phyloP scores from a whole-genome alignment of 2,797 vertebrate genomes.

The Mormyrops attenuatus region DNA sequence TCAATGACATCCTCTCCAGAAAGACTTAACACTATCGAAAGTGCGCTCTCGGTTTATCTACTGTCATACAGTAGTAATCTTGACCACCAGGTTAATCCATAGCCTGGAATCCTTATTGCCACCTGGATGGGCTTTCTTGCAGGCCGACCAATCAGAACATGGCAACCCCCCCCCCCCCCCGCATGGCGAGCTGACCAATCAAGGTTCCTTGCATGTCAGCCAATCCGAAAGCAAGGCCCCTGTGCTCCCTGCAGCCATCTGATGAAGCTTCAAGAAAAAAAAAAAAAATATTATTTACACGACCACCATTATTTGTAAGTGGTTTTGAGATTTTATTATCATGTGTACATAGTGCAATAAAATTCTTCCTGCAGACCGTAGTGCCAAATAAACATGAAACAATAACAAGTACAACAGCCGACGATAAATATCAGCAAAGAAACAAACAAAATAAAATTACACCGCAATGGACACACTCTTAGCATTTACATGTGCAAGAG shows the following conservation, averaged over 20 bases:
- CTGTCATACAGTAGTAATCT: not conserved
- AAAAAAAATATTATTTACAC: not conserved
- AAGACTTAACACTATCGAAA: not conserved
- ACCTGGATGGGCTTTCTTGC: not conserved
- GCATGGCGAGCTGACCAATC: not conserved
- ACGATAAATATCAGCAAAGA: not conserved
- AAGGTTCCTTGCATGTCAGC: not conserved
- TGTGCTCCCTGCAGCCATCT: not conserved
- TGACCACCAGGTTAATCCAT: not conserved
- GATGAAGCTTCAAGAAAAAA: not conserved
- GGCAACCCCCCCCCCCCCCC: not conserved
- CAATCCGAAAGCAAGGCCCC: not conserved
- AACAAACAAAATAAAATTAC: not conserved
- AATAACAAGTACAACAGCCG: not conserved
- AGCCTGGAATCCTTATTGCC: not conserved
- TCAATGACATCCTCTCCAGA: not conserved
- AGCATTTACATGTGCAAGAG: not conserved
- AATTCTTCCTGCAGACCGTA: not conserved
- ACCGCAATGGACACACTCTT: not conserved
- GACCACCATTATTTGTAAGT: not conserved
- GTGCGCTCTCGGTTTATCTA: not conserved
- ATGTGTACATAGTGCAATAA: constrained; percentile 1
- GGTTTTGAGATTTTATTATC: not conserved
- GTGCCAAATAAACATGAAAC: not conserved
- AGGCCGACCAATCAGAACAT: not conserved